Evolutionary conservation across 2,888 invertebrate species (phyloP), one percentile per base, ranked within the genome.

Genomic region (Seira musarum): DNA sequence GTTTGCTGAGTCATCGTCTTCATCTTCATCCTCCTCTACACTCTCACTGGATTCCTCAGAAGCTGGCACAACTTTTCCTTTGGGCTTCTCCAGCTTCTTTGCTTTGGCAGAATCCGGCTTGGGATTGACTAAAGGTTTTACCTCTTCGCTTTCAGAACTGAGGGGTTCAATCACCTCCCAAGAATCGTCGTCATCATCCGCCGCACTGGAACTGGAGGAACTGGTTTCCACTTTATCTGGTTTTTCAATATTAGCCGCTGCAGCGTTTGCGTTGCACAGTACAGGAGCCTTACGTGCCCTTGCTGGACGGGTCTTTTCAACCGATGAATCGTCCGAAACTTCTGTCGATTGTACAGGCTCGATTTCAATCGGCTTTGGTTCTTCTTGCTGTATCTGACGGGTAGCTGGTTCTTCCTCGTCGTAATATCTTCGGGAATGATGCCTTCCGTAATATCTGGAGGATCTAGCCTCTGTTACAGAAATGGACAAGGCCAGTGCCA

Each of bases 251-350:
- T 60, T 75, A 13, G 75, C 60, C 21, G 60, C 61, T 15, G 75
- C 75, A 19, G 74, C 17, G 46, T 67, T 74, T 13, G 74, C 66
- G 30, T 53, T 68, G 46, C 75, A 75, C 3, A 68, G 1, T 5
- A 75, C 68, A 19, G 74, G 74, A 21, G 40, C 46, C 22, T 75
- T 75, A n/a, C 75, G 75, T 24, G 53, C 40, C 17, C 68, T 67
- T 2, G 13, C 68, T n/a, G 75, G 75, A 25, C 75, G 75, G 8
- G 60, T n/a, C 22, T 68, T 75, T 21, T 75, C 68, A n/a, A n/a
- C n/a, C 10, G 17, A 61, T 13, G 61, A 24, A 10, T 25, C 68
- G 13, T 15, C 19, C 17, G 67, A n/a, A 3, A 46, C 74, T 24
- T 74, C 74, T 30, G 22, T 40, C 2, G 75, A 75, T 17, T 67